Percentiles rank a stretch among this genome's conserved stretches.
Conservation (phyloP, 2,113 vertebrate genomes). For the Chauna torquata region DNA sequence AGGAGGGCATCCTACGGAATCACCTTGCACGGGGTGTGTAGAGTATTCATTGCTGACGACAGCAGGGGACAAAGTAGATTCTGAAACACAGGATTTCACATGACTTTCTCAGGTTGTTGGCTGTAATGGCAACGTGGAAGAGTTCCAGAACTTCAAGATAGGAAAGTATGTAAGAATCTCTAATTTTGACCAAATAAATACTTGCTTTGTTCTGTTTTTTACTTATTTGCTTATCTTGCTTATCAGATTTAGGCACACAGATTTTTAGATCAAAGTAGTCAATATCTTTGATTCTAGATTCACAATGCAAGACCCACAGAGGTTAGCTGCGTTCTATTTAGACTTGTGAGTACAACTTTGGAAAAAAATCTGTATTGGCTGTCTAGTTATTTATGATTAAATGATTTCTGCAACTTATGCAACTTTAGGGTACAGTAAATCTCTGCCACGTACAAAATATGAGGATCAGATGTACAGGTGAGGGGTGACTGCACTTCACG, state of each 20-base stretch:
- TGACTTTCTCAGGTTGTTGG: neutral
- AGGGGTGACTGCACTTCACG: neutral
- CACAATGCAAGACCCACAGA: neutral
- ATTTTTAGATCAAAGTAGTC: neutral
- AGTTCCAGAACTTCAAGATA: neutral
- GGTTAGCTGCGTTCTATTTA: neutral
- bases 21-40: conserved; percentile 32
- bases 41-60: conserved; percentile 48
- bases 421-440: neutral
- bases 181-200: neutral
- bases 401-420: neutral
- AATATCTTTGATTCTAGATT: neutral
- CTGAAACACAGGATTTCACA: conserved; percentile 67
- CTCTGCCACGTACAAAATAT: neutral
- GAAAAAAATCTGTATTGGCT: neutral
- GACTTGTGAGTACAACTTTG: neutral
- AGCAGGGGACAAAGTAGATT: conserved; percentile 8
- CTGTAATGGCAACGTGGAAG: accelerated
- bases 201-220: neutral
- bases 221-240: neutral
- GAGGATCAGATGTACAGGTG: neutral
- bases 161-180: neutral
- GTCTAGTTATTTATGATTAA: neutral
- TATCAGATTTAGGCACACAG: neutral
- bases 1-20: conserved; percentile 76